Evolutionary conservation across 2,888 invertebrate species (phyloP).

Genomic region (Seladonia tumulorum): DNA sequence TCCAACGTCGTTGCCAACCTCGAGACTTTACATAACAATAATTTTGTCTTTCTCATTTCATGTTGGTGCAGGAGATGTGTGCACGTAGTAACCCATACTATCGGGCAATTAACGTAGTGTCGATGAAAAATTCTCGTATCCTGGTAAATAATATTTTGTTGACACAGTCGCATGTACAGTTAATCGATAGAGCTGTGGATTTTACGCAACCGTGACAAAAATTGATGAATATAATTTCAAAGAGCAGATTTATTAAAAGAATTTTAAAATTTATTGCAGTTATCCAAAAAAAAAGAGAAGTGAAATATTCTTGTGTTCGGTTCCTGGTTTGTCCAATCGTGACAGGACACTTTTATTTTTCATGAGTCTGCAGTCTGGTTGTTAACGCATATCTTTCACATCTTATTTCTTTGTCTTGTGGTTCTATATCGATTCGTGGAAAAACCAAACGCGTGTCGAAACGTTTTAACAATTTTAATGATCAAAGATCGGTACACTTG

Average conservation of each 20-base stretch:
- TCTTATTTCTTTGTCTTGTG: too few relatives aligned
- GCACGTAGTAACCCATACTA: neutral
- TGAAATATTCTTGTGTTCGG: neutral
- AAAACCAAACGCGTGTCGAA: neutral
- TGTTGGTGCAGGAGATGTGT: neutral
- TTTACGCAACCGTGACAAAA: neutral
- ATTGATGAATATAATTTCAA: neutral
- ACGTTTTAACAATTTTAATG: neutral
- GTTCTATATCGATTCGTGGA: neutral
- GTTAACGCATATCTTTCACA: neutral
- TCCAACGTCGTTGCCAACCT: neutral
- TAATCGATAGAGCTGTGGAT: neutral
- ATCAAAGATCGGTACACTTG: neutral
- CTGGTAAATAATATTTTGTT: neutral
- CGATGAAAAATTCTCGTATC: neutral
- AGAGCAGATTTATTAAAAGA: neutral
- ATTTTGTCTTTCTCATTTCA: neutral
- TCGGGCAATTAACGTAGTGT: neutral
- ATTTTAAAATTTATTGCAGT: neutral
- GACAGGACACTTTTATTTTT: too few relatives aligned
- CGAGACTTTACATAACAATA: neutral
- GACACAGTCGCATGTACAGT: neutral
- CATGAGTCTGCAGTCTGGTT: neutral
- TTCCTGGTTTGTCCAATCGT: neutral
- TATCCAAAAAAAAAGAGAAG: neutral